Base-by-base conservation (phyloP, 2,888 invertebrate species). In the Leptinotarsa peninsularis region DNA sequence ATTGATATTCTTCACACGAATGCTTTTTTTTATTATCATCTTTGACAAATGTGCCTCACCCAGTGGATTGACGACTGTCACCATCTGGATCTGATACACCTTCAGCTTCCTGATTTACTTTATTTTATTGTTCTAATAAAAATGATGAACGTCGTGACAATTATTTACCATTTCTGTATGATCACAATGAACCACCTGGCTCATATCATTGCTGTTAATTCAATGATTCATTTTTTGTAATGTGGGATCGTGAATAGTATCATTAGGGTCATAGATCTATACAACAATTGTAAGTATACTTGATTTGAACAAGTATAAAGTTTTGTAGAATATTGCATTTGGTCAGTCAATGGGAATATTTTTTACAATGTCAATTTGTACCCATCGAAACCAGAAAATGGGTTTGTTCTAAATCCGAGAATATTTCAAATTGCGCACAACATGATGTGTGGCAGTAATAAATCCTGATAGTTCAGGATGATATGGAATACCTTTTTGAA, bases 101-200 rank as follows among this genome's bases (percentile, higher is more conserved):
- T 70, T 21, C 58, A 60, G 49, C 58, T 70, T 60, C 70, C 70
- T 70, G 23, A 49, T 60, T 49, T 43, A 17, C 49, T 58, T 43
- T 14, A 58, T 70, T 58, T 70, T 58, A 70, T 70, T 18, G 70
- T 15, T 5, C 49, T 23, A 58, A 60, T 60, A 58, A 70, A 70
- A 56, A 21, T 70, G 60, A 70, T 70, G 23, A n/a, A 70, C 23
- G 70, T 21, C 17, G 58, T 70, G 60, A 60, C 60, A 60, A 49
- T 58, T 43, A 18, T 70, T 70, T 70, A 58, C 49, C 49, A 58
- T 70, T 70, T 70, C 21, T 70, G 70, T 60, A 23, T 49, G 23
- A 70, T 70, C 43, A 70, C 60, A n/a, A 60, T 49, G 70, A 21
- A 60, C 70, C 70, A 70, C 58, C 70, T 70, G 70, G 70, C 7